These are phyloP conservation scores for Rana temporaria DNA, from an alignment of 2,113 vertebrate species.

Conservation along the genomic window DNA sequence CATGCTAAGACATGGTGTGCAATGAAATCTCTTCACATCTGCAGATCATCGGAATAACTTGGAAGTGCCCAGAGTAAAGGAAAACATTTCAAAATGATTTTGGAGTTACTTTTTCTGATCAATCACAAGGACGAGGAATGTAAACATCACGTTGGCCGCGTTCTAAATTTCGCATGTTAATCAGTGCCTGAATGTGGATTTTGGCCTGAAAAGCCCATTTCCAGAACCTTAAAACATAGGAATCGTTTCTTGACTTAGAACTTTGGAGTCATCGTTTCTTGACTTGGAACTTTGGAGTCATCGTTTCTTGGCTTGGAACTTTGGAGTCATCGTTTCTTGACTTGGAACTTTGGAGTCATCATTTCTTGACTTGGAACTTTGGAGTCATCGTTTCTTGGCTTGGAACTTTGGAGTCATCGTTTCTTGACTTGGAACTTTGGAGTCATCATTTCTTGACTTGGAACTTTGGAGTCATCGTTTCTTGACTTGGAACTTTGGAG, in stretches of 20 bases:
- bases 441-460: background rate
- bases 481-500: background rate
- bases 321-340: background rate
- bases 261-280: background rate
- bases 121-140: background rate
- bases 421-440: background rate
- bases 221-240: background rate
- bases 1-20: background rate
- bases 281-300: background rate
- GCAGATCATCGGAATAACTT: background rate
- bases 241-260: background rate
- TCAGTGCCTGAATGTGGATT: slow-evolving; percentile 14
- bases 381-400: background rate
- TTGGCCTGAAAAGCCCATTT: slow-evolving; percentile 6
- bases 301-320: background rate
- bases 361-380: background rate
- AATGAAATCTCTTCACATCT: slow-evolving; percentile 32
- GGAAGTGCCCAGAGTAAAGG: slow-evolving; percentile 17
- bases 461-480: too few relatives aligned
- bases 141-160: slow-evolving; percentile 23
- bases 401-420: too few relatives aligned
- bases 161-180: background rate
- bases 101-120: background rate
- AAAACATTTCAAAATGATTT: slow-evolving; percentile 9
- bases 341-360: too few relatives aligned